phyloP scores from a whole-genome alignment of 1,140 invertebrate genomes.

The Sminthurinus signatus region DNA sequence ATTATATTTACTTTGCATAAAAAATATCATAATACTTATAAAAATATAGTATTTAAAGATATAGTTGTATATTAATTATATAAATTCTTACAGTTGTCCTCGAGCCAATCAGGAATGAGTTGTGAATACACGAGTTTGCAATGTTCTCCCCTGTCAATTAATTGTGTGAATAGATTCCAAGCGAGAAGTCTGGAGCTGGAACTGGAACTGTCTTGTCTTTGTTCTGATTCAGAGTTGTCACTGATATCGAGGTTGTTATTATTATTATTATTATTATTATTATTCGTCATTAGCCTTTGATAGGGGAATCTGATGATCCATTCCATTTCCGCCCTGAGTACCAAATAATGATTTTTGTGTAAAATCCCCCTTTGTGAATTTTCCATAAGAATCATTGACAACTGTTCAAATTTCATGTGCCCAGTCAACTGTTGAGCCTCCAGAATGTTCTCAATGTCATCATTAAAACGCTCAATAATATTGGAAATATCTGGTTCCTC shows the following conservation, averaged over 20 bases:
- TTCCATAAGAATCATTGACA: neutral
- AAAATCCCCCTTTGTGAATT: neutral
- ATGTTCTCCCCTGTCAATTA: neutral
- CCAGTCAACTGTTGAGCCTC: neutral
- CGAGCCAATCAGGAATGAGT: neutral
- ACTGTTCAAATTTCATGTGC: neutral
- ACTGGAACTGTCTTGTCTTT: too few species aligned
- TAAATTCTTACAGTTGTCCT: neutral
- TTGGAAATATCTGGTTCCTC: neutral
- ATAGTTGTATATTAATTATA: neutral
- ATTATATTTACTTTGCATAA: neutral
- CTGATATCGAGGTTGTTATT: too few species aligned
- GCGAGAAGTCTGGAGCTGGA: too few species aligned
- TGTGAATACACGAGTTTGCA: neutral
- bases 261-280: neutral
- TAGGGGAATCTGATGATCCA: neutral
- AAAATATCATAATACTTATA: neutral
- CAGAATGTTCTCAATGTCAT: neutral
- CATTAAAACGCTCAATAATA: neutral
- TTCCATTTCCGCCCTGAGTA: neutral
- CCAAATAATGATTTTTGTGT: slow-evolving; percentile 4
- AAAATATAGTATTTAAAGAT: neutral
- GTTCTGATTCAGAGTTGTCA: too few species aligned
- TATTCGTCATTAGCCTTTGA: neutral
- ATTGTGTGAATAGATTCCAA: neutral